Evolutionary conservation across 2,888 invertebrate species (phyloP).

Genomic region (Leuctra nigra): DNA sequence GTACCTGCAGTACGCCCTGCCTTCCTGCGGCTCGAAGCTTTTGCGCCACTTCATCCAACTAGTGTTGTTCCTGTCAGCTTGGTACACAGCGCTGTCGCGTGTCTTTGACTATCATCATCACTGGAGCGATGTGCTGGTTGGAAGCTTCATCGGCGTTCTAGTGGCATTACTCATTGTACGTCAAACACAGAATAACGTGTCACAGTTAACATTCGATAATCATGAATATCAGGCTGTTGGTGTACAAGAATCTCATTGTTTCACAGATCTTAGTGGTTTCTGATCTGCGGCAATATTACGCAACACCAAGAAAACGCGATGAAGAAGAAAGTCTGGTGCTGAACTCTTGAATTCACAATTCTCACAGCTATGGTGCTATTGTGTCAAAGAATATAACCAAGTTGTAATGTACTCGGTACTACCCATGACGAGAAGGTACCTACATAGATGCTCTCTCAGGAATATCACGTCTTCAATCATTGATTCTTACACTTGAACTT

Average conservation of each 20-base stretch:
- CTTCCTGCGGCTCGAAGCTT: constrained; percentile 71
- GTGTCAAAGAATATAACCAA: too few relatives aligned
- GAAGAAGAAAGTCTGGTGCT: constrained; percentile 1
- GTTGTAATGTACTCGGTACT: too few relatives aligned
- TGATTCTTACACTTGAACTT: too few relatives aligned
- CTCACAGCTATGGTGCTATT: too few relatives aligned
- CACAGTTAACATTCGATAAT: too few relatives aligned
- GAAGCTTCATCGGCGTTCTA: constrained; percentile 45
- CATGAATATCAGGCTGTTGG: too few relatives aligned
- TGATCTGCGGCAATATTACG: neutral
- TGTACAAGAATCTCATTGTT: too few relatives aligned
- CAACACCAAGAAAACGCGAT: neutral
- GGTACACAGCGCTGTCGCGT: constrained; percentile 83
- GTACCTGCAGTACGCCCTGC: constrained; percentile 79
- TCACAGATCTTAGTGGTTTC: neutral
- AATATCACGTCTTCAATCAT: too few relatives aligned
- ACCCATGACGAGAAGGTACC: too few relatives aligned
- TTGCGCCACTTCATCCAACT: constrained; percentile 79
- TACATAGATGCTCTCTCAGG: too few relatives aligned
- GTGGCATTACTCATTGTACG: constrained; percentile 34
- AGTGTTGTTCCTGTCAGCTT: constrained; percentile 66
- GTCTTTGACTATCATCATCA: constrained; percentile 97
- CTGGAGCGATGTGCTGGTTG: constrained; percentile 92
- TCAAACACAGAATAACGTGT: too few relatives aligned
- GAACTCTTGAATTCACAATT: too few relatives aligned